Base-by-base conservation (phyloP, 1,140 invertebrate species). In the Coptotermes formosanus region DNA sequence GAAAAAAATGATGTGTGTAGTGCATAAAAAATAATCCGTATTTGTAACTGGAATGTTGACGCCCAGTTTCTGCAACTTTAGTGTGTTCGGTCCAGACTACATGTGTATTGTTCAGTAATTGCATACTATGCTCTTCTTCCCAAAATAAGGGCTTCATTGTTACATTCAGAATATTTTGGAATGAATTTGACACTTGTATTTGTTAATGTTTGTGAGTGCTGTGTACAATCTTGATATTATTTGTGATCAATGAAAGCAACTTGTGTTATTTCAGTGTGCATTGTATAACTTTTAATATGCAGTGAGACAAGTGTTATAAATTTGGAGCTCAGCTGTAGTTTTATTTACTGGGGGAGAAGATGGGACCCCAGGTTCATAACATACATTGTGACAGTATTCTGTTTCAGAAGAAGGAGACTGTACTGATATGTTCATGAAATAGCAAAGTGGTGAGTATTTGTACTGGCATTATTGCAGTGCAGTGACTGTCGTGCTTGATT, bases 211-310 rank as follows among this genome's bases (percentile, higher is more conserved):
- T 30, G 64, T 30, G n/a, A 75, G 64, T 75, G 64, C 25, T 30
- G 25, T 75, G 64, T 75, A 30, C 4, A 75, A 75, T 19, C 25
- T 75, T 75, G 64, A 30, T 75, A 75, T 64, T 64, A 64, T 64
- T 75, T 75, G 64, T 75, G 25, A 9, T 75, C 19, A 19, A 19
- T 55, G 19, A 55, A 55, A 55, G 52, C 19, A 12, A 48, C 7
- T 55, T 75, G 64, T 75, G 64, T 30, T 75, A 8, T 75, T 75
- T 75, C 64, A 75, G 9, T 75, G 64, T 75, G 7, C 64, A 75
- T 75, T 75, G 25, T 75, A 25, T 75, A 64, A 64, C 25, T 64
- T 64, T 75, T n/a, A 75, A 75, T 75, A 75, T 75, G 64, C 64
- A 75, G n/a, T 75, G 64, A 75, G 25, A 75, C n/a, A 11, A 75